Percentiles rank a stretch among this genome's conserved stretches.
phyloP scores from a whole-genome alignment of 1,140 invertebrate genomes.

The Bombus confusus region DNA sequence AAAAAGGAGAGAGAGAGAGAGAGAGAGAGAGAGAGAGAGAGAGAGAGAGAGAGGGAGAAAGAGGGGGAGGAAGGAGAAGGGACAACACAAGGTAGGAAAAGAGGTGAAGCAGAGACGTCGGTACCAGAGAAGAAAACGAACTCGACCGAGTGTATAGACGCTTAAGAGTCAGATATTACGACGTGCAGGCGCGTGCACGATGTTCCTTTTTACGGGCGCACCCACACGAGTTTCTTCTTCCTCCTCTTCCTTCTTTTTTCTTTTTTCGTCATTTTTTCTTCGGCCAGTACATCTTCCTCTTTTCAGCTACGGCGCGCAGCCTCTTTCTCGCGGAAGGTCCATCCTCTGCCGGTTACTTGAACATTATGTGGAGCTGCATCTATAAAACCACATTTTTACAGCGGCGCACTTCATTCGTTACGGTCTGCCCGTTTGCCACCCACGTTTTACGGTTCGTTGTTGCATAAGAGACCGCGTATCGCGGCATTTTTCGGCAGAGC shows the following conservation, averaged over 20 bases:
- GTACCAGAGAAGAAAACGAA: conserved; percentile 54
- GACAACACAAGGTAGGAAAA: neutral
- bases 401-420: conserved; percentile 74
- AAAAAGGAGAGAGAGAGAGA: conserved; percentile 6
- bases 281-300: conserved; percentile 4
- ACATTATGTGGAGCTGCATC: conserved; percentile 70
- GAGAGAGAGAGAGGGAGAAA: neutral
- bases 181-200: conserved; percentile 68
- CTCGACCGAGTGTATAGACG: conserved; percentile 50
- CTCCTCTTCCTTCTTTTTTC: neutral
- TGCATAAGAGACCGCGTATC: conserved; percentile 37
- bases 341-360: conserved; percentile 67
- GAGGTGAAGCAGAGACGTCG: conserved; percentile 3
- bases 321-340: conserved; percentile 50
- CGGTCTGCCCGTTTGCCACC: conserved; percentile 63
- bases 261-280: neutral
- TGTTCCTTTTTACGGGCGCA: conserved; percentile 73
- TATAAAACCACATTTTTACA: conserved; percentile 77
- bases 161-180: conserved; percentile 69
- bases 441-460: conserved; percentile 66
- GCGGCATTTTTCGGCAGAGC: neutral
- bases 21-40: too few relatives aligned
- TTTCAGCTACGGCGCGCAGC: neutral
- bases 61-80: neutral
- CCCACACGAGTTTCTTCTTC: conserved; percentile 55